phyloP scores from a whole-genome alignment of 92 coral and sea anemone genomes.

The Parazoanthus darwini region DNA sequence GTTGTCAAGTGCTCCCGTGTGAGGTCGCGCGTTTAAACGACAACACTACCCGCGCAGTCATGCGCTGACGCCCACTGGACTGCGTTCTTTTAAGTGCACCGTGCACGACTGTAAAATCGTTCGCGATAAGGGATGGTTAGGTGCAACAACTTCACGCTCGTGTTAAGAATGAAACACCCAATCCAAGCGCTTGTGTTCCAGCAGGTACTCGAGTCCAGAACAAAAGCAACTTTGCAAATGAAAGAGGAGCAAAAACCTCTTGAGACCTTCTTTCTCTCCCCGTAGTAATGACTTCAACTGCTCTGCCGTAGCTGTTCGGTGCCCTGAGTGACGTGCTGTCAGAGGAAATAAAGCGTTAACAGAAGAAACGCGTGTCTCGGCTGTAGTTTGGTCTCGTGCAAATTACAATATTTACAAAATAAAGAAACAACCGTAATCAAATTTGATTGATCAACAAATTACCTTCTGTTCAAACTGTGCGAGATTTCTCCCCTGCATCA shows the following conservation, averaged over 20 bases:
- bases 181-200: not conserved
- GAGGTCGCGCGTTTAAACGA: not conserved
- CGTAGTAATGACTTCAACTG: too few relatives aligned
- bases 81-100: slow-evolving; percentile 7
- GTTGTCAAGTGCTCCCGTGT: not conserved
- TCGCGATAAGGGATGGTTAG: not conserved
- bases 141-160: not conserved
- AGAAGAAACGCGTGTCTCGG: too few relatives aligned
- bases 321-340: too few relatives aligned
- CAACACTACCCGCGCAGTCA: not conserved
- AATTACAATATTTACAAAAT: too few relatives aligned
- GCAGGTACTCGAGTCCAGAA: too few relatives aligned
- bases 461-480: not conserved
- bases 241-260: too few relatives aligned
- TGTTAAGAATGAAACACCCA: not conserved
- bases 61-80: not conserved
- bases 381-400: too few relatives aligned
- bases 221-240: too few relatives aligned
- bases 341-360: too few relatives aligned
- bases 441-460: not conserved
- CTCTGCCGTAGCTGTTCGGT: too few relatives aligned
- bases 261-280: too few relatives aligned
- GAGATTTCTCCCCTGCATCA: not conserved
- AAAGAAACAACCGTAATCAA: not conserved
- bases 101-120: slow-evolving; percentile 1